Evolutionary conservation across 92 coral and sea anemone species (phyloP).

Genomic region (Pocillopora grandis): DNA sequence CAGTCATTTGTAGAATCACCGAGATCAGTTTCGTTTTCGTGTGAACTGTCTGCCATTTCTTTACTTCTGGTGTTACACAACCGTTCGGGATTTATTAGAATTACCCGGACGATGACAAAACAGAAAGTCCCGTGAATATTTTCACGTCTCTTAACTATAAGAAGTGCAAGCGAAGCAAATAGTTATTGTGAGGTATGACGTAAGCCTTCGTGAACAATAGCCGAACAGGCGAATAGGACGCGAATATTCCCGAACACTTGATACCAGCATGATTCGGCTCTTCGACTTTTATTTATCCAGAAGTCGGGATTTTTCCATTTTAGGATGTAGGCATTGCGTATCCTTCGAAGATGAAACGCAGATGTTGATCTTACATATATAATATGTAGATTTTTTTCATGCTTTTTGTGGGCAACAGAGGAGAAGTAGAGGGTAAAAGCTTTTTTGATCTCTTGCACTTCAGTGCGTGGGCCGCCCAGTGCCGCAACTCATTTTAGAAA

Average conservation of each 20-base stretch:
- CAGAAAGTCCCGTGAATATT: not conserved
- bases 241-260: slow-evolving; percentile 13
- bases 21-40: slow-evolving; percentile 29
- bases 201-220: slow-evolving; percentile 6
- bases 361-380: not conserved
- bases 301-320: not conserved
- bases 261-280: not conserved
- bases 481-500: slow-evolving; percentile 14
- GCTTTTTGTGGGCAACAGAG: not conserved
- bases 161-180: slow-evolving; percentile 8
- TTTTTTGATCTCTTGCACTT: not conserved
- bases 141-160: not conserved
- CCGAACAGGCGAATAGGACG: slow-evolving; percentile 5
- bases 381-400: not conserved
- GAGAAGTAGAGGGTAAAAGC: not conserved
- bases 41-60: slow-evolving; percentile 32
- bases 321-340: not conserved
- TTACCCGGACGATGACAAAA: slow-evolving; percentile 3
- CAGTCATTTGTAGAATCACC: not conserved
- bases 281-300: not conserved
- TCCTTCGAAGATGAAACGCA: not conserved
- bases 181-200: slow-evolving; percentile 6
- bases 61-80: not conserved
- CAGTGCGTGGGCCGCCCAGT: not conserved
- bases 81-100: not conserved